Conservation (phyloP, 2,113 vertebrate species). For the Hemichromis elongatus region DNA sequence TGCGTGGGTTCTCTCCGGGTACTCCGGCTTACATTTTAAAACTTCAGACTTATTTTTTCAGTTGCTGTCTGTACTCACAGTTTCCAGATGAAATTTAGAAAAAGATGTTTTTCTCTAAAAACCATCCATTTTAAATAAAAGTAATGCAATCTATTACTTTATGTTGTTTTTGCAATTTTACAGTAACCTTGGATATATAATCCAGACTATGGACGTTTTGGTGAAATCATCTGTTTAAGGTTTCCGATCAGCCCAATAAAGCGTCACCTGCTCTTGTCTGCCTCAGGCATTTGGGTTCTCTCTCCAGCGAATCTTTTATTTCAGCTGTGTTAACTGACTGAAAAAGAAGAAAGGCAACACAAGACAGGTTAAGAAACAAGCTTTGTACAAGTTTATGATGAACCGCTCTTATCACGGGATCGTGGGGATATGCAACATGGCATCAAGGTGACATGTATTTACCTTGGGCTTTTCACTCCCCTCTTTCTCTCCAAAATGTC, state of each 20-base stretch:
- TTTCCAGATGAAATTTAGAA: neutral
- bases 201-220: neutral
- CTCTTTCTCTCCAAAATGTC: neutral
- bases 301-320: neutral
- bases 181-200: neutral
- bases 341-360: neutral
- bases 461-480: neutral
- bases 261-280: neutral
- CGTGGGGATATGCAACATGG: neutral
- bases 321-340: neutral
- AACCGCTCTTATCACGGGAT: neutral
- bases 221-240: neutral
- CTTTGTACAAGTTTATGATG: neutral
- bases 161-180: neutral
- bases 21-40: too few relatives aligned
- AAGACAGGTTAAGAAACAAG: neutral
- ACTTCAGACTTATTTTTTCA: neutral
- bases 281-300: neutral
- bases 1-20: too few relatives aligned
- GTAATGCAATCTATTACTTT: neutral
- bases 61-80: neutral
- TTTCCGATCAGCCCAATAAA: neutral
- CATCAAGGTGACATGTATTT: constrained; percentile 16
- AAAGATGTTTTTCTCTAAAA: neutral
- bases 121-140: neutral